These are phyloP conservation scores for Hypsopygia costalis DNA, from an alignment of 2,888 invertebrate genomes.

Conservation along the genomic window DNA sequence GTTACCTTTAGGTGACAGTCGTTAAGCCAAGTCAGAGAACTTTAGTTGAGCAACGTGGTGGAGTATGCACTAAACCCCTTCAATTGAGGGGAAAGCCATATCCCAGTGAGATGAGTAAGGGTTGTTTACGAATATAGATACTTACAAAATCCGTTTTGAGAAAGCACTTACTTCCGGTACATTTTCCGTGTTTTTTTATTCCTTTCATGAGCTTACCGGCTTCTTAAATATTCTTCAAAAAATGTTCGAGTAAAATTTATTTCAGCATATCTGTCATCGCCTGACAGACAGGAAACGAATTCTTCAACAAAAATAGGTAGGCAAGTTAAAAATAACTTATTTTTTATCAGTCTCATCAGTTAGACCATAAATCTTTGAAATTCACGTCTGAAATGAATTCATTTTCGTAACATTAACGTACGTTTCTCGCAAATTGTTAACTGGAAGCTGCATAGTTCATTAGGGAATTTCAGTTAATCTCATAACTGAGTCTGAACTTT, in stretches of 20 bases:
- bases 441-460: neutral
- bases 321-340: slow-evolving; percentile 7
- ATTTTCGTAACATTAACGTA: slow-evolving; percentile 5
- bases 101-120: too few species aligned
- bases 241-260: neutral
- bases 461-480: neutral
- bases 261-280: neutral
- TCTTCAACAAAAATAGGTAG: neutral
- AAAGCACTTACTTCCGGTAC: too few species aligned
- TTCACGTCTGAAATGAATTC: slow-evolving; percentile 5
- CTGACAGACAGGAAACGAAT: slow-evolving; percentile 10
- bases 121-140: too few species aligned
- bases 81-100: too few species aligned
- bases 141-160: too few species aligned
- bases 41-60: too few species aligned
- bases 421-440: neutral
- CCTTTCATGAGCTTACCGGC: too few species aligned
- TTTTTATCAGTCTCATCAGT: slow-evolving; percentile 3
- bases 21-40: too few species aligned
- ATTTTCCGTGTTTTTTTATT: too few species aligned
- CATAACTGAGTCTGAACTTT: neutral
- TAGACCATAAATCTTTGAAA: slow-evolving; percentile 2
- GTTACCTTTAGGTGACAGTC: too few species aligned
- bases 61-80: too few species aligned
- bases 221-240: too few species aligned